Evolutionary conservation across 2,888 invertebrate genomes (phyloP).

Genomic region (Epirrhoe tristata): DNA sequence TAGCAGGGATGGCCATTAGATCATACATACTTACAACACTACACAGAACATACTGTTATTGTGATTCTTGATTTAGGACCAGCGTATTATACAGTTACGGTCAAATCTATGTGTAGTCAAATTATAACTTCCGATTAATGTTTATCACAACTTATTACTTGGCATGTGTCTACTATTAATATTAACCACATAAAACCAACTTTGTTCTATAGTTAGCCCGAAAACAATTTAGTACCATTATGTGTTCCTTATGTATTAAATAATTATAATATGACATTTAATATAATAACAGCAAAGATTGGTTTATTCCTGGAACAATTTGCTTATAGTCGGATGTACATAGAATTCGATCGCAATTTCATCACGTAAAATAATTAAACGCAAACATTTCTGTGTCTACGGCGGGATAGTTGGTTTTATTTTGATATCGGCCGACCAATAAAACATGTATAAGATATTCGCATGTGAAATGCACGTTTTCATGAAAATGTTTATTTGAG

Average conservation of each 20-base stretch:
- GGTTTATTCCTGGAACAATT: not conserved
- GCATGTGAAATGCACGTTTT: constrained; percentile 17
- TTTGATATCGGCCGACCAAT: constrained; percentile 53
- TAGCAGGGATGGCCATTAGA: not conserved
- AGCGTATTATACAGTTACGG: not conserved
- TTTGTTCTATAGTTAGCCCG: too few species aligned
- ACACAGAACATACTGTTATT: not conserved
- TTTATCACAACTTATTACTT: constrained; percentile 4
- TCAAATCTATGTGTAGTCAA: not conserved
- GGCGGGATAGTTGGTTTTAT: constrained; percentile 65
- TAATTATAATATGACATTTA: too few species aligned
- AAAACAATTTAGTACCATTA: too few species aligned
- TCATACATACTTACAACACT: not conserved
- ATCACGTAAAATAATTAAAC: constrained; percentile 77
- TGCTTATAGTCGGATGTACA: constrained; percentile 25
- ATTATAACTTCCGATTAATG: constrained; percentile 10
- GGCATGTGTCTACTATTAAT: not conserved
- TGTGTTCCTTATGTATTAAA: too few species aligned
- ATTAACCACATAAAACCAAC: too few species aligned
- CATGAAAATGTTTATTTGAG: constrained; percentile 17
- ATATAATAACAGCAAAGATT: too few species aligned
- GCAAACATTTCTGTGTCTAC: constrained; percentile 73
- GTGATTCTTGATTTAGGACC: not conserved
- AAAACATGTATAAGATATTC: constrained; percentile 29
- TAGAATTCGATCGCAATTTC: constrained; percentile 54